These are phyloP conservation scores for Hydrozoanthus gracilis DNA, from an alignment of 92 coral and sea anemone species.

Conservation along the genomic window DNA sequence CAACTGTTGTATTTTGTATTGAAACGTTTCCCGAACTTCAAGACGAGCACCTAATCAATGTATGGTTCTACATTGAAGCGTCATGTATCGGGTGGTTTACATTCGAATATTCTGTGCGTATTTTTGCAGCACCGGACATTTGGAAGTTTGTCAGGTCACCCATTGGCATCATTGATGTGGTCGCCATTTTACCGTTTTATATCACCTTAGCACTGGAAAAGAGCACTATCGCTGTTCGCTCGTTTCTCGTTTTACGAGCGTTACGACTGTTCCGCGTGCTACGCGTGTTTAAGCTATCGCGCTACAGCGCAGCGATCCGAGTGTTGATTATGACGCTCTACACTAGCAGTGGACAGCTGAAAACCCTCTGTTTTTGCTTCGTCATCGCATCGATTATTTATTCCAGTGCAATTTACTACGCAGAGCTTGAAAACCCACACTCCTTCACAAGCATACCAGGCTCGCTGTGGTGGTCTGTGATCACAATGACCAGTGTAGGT, in stretches of 20 bases:
- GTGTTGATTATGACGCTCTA: constrained; percentile 75
- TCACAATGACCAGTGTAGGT: constrained; percentile 98
- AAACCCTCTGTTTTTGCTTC: constrained; percentile 74
- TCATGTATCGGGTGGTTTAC: constrained; percentile 85
- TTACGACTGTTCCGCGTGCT: constrained; percentile 88
- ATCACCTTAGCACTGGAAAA: constrained; percentile 72
- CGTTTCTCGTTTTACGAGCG: constrained; percentile 91
- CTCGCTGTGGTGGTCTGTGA: constrained; percentile 96
- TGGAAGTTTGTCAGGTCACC: constrained; percentile 71
- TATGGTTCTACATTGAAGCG: constrained; percentile 85
- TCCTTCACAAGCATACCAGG: constrained; percentile 90
- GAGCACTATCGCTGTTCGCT: constrained; percentile 70
- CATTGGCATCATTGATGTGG: constrained; percentile 85
- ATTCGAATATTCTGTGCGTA: constrained; percentile 72
- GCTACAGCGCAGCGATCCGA: constrained; percentile 85
- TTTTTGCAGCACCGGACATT: constrained; percentile 67
- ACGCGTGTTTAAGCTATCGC: constrained; percentile 90
- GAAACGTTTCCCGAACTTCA: constrained; percentile 79
- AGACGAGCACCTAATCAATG: constrained; percentile 16
- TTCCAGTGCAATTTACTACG: constrained; percentile 94
- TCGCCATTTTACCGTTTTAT: constrained; percentile 84
- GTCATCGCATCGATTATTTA: constrained; percentile 73
- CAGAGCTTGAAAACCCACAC: constrained; percentile 58
- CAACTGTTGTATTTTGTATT: constrained; percentile 82
- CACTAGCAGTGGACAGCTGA: constrained; percentile 85